Conservation (phyloP, 2,888 invertebrate genomes). For the Malthinus flaveolus region DNA sequence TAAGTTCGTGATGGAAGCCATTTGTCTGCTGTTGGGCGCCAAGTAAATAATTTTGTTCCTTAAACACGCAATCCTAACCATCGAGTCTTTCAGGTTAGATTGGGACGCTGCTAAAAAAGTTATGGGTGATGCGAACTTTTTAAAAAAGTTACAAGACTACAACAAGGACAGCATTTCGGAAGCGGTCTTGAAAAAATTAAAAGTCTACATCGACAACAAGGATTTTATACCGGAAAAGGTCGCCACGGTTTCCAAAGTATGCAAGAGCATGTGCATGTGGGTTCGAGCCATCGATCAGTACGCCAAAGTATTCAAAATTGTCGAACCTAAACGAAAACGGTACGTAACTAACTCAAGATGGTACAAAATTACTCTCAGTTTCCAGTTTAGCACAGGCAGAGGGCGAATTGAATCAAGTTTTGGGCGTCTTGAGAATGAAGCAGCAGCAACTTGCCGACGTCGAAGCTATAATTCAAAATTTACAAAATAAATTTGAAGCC, state of each 20-base stretch:
- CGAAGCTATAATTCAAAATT: constrained; percentile 65
- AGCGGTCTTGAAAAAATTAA: constrained; percentile 73
- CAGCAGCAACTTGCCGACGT: constrained; percentile 82
- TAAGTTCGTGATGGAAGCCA: constrained; percentile 89
- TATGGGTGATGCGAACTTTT: constrained; percentile 80
- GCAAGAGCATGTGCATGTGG: constrained; percentile 91
- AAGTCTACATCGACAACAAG: constrained; percentile 80
- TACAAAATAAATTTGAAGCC: constrained; percentile 68
- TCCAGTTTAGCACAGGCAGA: constrained; percentile 77
- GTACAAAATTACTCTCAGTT: background rate
- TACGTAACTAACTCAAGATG: constrained; percentile 49
- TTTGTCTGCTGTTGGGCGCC: constrained; percentile 78
- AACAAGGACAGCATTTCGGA: constrained; percentile 88
- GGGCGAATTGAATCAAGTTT: constrained; percentile 72
- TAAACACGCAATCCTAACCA: background rate
- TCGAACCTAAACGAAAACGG: constrained; percentile 85
- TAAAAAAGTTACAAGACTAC: constrained; percentile 79
- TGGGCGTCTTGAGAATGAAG: constrained; percentile 75
- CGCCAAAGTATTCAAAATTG: constrained; percentile 81
- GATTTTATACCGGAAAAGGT: constrained; percentile 85
- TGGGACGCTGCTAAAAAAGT: constrained; percentile 84
- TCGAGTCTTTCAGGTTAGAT: constrained; percentile 66
- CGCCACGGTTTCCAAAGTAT: constrained; percentile 84
- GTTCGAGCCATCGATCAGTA: constrained; percentile 89
- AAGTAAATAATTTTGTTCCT: constrained; percentile 62